Evolutionary conservation across 2,797 vertebrate genomes (phyloP).

Genomic region (Leptodactylus fallax): DNA sequence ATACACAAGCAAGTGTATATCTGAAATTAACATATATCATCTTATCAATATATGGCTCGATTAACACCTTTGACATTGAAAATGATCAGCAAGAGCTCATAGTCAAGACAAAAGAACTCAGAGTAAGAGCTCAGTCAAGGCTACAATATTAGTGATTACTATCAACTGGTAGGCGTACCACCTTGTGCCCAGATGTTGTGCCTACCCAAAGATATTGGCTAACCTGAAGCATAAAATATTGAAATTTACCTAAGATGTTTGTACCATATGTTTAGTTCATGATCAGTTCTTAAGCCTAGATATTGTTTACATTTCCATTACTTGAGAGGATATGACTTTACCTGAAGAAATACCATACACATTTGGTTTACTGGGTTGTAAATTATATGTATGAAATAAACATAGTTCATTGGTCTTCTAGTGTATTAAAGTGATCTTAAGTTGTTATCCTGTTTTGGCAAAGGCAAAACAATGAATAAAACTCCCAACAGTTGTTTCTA

Average conservation of each 20-base stretch:
- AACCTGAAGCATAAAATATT: neutral
- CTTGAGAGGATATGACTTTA: slow-evolving; percentile 90
- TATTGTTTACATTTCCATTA: slow-evolving; percentile 78
- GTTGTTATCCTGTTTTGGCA: slow-evolving; percentile 90
- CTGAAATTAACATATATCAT: neutral
- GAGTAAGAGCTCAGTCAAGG: neutral
- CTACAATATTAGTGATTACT: neutral
- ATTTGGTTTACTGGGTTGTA: slow-evolving; percentile 88
- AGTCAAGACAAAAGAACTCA: neutral
- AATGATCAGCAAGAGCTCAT: too few species aligned
- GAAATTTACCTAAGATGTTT: slow-evolving; percentile 60
- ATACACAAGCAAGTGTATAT: neutral
- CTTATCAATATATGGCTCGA: neutral
- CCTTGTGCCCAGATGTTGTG: neutral
- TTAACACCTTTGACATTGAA: neutral
- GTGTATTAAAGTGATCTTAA: slow-evolving; percentile 94
- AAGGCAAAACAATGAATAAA: slow-evolving; percentile 80
- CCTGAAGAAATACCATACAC: slow-evolving; percentile 79
- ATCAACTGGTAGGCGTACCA: neutral
- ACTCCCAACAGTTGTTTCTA: slow-evolving; percentile 91
- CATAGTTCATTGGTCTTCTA: slow-evolving; percentile 91
- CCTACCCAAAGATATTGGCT: neutral
- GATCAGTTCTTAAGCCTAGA: slow-evolving; percentile 72
- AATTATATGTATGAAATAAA: slow-evolving; percentile 91
- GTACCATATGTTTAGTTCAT: slow-evolving; percentile 72